Conservation (phyloP, 2,797 vertebrate genomes). For the Galaxias olidus region DNA sequence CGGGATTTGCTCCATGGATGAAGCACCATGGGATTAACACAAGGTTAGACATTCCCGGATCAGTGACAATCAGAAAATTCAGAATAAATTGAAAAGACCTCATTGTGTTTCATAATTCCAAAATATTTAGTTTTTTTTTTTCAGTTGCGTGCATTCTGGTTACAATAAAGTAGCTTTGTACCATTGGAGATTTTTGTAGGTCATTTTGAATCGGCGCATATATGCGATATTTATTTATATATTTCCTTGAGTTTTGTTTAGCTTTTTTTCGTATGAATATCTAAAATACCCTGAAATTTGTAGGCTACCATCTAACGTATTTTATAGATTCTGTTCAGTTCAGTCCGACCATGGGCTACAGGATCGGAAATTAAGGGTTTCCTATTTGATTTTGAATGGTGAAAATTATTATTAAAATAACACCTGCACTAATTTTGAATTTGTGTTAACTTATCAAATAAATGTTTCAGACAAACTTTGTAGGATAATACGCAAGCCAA, state of each 20-base stretch:
- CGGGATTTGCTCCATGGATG: conserved; percentile 78
- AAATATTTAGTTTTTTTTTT: background rate
- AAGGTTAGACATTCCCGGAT: conserved; percentile 68
- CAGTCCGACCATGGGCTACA: too few species aligned
- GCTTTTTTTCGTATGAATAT: too few species aligned
- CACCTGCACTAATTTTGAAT: background rate
- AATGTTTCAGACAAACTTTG: background rate
- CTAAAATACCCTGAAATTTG: too few species aligned
- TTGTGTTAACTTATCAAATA: background rate
- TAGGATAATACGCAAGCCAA: background rate
- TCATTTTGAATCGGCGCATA: too few species aligned
- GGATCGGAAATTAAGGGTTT: too few species aligned
- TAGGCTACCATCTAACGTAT: too few species aligned
- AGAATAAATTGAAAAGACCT: conserved; percentile 46
- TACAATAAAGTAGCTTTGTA: background rate
- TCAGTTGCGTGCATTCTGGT: background rate
- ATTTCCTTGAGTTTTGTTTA: too few species aligned
- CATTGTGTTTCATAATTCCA: background rate
- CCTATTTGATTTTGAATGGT: too few species aligned
- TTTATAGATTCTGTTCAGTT: too few species aligned
- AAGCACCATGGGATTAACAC: conserved; percentile 75
- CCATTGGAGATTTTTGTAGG: too few species aligned
- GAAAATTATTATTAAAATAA: too few species aligned
- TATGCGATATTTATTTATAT: too few species aligned
- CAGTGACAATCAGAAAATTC: conserved; percentile 50